Percentiles rank a stretch among this genome's conserved stretches.
Evolutionary conservation across 2,113 vertebrate species (phyloP).

Genomic region (Pantherophis guttatus): DNA sequence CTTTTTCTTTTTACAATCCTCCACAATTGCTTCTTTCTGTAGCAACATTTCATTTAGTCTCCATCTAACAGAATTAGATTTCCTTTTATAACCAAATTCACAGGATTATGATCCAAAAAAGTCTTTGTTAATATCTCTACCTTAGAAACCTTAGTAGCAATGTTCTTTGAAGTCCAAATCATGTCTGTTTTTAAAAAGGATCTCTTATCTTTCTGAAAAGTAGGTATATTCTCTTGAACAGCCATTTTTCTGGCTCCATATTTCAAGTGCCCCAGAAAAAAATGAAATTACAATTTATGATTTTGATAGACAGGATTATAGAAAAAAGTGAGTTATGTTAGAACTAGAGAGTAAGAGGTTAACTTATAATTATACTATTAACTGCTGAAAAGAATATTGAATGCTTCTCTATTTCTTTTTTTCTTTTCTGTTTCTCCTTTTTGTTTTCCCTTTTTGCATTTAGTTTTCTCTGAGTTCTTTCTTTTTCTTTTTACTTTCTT

Average conservation of each 20-base stretch:
- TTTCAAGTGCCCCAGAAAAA: not conserved
- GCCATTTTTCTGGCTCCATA: not conserved
- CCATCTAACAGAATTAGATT: not conserved
- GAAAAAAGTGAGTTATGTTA: not conserved
- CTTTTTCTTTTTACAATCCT: not conserved
- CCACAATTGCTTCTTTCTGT: not conserved
- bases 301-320: not conserved
- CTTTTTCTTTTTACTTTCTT: not conserved
- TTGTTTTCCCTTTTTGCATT: not conserved
- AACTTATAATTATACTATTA: not conserved
- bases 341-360: not conserved
- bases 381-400: not conserved
- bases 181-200: not conserved
- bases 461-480: not conserved
- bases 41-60: not conserved
- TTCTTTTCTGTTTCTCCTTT: not conserved
- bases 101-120: not conserved
- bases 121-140: not conserved
- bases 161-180: not conserved
- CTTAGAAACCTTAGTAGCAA: not conserved
- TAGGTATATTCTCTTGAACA: not conserved
- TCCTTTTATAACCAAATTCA: not conserved
- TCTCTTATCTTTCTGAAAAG: not conserved
- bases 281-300: not conserved
- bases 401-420: not conserved